A percentile compares a stretch with the other conserved stretches of the same genome.
These are phyloP conservation scores for Colostygia pectinataria DNA, from an alignment of 2,888 invertebrate species.

Conservation along the genomic window DNA sequence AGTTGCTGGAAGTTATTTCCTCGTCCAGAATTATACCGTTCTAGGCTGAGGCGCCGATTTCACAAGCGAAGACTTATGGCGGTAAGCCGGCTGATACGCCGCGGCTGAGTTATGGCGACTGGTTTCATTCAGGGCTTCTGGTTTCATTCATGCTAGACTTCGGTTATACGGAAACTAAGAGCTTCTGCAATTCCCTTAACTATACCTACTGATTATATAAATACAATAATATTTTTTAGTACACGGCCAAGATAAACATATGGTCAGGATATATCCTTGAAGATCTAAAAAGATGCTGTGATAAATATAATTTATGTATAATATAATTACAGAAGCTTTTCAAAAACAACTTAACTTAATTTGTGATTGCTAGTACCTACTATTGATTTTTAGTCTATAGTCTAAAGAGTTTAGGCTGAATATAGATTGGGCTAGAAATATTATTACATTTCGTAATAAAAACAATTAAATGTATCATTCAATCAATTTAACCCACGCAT, in stretches of 20 bases:
- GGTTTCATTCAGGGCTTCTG: constrained; percentile 56
- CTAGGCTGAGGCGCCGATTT: constrained; percentile 44
- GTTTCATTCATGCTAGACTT: constrained; percentile 37
- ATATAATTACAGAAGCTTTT: no score
- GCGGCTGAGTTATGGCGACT: constrained; percentile 56
- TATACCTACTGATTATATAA: no score
- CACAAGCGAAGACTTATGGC: constrained; percentile 62
- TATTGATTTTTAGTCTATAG: no score
- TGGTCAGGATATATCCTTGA: no score
- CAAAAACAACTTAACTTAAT: no score
- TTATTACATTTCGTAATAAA: background rate
- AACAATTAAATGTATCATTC: constrained; percentile 25
- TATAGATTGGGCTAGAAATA: background rate
- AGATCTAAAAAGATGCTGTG: no score
- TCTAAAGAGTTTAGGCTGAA: background rate
- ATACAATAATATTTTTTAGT: no score
- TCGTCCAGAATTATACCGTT: background rate
- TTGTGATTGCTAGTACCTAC: no score
- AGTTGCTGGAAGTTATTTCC: background rate
- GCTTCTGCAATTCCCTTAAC: constrained; percentile 12
- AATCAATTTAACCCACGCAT: constrained; percentile 39
- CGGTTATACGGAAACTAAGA: background rate
- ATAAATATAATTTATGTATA: no score
- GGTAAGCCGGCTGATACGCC: constrained; percentile 63
- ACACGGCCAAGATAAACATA: no score